Evolutionary conservation across 2,888 invertebrate species (phyloP), one percentile per base, ranked within the genome.

Genomic region (Gryllus longicercus): DNA sequence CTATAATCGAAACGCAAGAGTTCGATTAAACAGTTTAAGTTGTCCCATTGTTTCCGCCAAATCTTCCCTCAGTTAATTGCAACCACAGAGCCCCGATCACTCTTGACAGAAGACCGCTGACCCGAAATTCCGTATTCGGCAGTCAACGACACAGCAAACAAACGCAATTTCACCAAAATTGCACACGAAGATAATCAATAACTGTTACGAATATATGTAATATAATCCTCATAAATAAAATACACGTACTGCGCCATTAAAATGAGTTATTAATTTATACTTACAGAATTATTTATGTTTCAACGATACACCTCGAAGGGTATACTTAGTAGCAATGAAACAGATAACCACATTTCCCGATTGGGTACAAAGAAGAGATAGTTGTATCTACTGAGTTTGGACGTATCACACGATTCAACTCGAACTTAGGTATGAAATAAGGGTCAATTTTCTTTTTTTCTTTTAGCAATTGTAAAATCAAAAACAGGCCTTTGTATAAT

Each of bases 171-270:
- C 63, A 63, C 63, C 63, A n/a, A 63, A 63, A 63, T 18, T 63
- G 63, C 63, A n/a, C 63, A n/a, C 16, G 16, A 16, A 63, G 63
- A 63, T 63, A 63, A 63, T 63, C 63, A 63, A 63, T 63, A 63
- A 63, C 63, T 63, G 63, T 63, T 63, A 18, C 63, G 63, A 63
- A 63, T 63, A 63, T 63, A 63, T 63, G 63, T 63, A 63, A 63
- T 63, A 63, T n/a, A 63, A 63, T 63, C 63, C 63, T 63, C 63
- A 63, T 63, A 63, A 63, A 63, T 63, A 63, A 63, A 63, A n/a
- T 18, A 11, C 63, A 63, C 14, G 63, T n/a, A 63, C 63, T 63
- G 12, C 63, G n/a, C 63, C 63, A 63, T 63, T 63, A 63, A 63
- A 63, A 63, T 63, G 63, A 63, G 63, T 63, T 18, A 63, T 63